A percentile compares a stretch with the other conserved stretches of the same genome.
Conservation (phyloP, 64 coral and sea anemone species). For the Dendrophyllia cribrosa region DNA sequence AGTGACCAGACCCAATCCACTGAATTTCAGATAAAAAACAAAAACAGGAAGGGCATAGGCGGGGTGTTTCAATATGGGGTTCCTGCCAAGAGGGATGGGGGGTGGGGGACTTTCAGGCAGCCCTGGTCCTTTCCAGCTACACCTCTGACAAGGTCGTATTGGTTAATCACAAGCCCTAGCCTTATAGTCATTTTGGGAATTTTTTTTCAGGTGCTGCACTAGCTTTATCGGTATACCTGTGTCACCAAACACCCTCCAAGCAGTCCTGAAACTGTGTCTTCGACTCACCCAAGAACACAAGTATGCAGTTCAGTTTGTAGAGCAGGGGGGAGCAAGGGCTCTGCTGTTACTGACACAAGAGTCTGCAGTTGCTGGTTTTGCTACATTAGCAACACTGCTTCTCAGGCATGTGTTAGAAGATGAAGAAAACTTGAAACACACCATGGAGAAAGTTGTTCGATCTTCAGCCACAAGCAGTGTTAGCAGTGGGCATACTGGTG, state of each 20-base stretch:
- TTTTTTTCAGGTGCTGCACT: constrained; percentile 72
- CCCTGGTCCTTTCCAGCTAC: no score
- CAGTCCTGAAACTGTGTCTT: constrained; percentile 81
- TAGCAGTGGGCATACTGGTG: constrained; percentile 72
- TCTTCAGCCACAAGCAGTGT: constrained; percentile 84
- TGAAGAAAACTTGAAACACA: constrained; percentile 80
- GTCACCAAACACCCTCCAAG: constrained; percentile 76
- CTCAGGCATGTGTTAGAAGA: constrained; percentile 95
- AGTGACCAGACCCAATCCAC: no score
- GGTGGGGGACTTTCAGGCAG: no score
- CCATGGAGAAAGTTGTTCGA: constrained; percentile 96
- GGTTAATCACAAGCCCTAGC: no score
- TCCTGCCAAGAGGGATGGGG: no score
- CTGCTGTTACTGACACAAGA: constrained; percentile 83
- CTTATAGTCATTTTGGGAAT: neutral
- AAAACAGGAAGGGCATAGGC: no score
- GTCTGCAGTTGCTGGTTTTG: constrained; percentile 86
- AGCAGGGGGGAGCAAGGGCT: constrained; percentile 85
- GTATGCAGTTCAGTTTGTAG: constrained; percentile 88
- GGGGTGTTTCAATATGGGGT: no score
- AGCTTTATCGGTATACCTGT: constrained; percentile 92
- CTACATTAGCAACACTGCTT: constrained; percentile 80
- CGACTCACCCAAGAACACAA: constrained; percentile 91
- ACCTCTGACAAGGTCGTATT: no score
- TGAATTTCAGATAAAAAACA: no score